phyloP scores from a whole-genome alignment of 2,888 invertebrate genomes.

The Caenorhabditis uteleia region DNA sequence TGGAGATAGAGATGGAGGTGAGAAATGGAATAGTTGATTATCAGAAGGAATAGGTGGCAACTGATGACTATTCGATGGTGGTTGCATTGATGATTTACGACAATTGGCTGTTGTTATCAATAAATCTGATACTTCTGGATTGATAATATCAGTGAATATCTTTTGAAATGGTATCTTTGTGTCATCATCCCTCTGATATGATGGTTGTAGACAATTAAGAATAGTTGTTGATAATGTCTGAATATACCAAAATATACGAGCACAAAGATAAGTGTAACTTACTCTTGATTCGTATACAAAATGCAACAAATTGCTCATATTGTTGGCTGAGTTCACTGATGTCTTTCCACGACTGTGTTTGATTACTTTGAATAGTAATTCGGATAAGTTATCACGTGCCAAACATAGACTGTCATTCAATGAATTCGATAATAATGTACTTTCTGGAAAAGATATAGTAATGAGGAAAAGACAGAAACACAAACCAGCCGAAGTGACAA shows the following conservation, averaged over 20 bases:
- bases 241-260: neutral
- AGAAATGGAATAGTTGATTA: slow-evolving; percentile 30
- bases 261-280: neutral
- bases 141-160: slow-evolving; percentile 48
- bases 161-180: slow-evolving; percentile 32
- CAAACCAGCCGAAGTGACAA: slow-evolving; percentile 39
- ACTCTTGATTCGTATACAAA: slow-evolving; percentile 36
- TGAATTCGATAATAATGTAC: slow-evolving; percentile 37
- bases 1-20: slow-evolving; percentile 29
- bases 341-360: slow-evolving; percentile 43
- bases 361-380: slow-evolving; percentile 50
- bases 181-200: slow-evolving; percentile 20
- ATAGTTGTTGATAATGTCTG: slow-evolving; percentile 23
- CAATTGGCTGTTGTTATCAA: slow-evolving; percentile 29
- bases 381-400: slow-evolving; percentile 41
- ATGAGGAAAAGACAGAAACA: neutral
- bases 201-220: slow-evolving; percentile 21
- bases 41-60: slow-evolving; percentile 7
- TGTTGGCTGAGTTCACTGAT: slow-evolving; percentile 24
- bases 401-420: slow-evolving; percentile 36
- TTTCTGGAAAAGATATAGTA: slow-evolving; percentile 19
- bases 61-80: neutral
- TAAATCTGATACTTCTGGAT: slow-evolving; percentile 53
- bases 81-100: slow-evolving; percentile 11
- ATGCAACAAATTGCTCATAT: slow-evolving; percentile 13